phyloP scores from a whole-genome alignment of 2,797 vertebrate genomes.

The Pipistrellus pygmaeus region DNA sequence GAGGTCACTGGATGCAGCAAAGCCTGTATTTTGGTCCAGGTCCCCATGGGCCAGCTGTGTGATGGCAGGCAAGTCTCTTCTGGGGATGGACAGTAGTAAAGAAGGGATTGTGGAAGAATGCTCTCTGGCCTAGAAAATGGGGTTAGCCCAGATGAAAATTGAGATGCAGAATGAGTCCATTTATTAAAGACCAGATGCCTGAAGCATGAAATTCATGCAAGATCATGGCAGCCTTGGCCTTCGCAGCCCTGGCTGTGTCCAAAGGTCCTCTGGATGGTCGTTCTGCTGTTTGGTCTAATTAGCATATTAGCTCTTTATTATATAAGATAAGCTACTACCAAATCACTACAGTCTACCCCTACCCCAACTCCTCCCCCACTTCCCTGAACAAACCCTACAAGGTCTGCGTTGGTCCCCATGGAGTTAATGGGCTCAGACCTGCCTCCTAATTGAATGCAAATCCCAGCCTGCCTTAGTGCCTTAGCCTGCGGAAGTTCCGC shows the following conservation, averaged over 20 bases:
- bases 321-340: neutral
- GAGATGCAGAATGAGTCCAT: neutral
- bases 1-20: neutral
- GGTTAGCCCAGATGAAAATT: neutral
- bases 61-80: neutral
- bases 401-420: neutral
- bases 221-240: too few relatives aligned
- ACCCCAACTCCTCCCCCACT: neutral
- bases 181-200: neutral
- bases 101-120: neutral
- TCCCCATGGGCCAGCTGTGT: neutral
- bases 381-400: neutral
- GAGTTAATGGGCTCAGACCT: neutral
- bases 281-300: too few relatives aligned
- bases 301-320: too few relatives aligned
- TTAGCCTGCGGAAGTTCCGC: slow-evolving; percentile 68
- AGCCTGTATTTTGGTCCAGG: neutral
- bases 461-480: slow-evolving; percentile 62
- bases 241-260: too few relatives aligned
- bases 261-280: too few relatives aligned
- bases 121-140: neutral
- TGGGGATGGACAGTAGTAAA: too few relatives aligned
- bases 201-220: too few relatives aligned
- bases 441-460: slow-evolving; percentile 83
- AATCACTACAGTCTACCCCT: neutral